Evolutionary conservation across 2,888 invertebrate genomes (phyloP), one percentile per base, ranked within the genome.

Genomic region (Eulithis testata): DNA sequence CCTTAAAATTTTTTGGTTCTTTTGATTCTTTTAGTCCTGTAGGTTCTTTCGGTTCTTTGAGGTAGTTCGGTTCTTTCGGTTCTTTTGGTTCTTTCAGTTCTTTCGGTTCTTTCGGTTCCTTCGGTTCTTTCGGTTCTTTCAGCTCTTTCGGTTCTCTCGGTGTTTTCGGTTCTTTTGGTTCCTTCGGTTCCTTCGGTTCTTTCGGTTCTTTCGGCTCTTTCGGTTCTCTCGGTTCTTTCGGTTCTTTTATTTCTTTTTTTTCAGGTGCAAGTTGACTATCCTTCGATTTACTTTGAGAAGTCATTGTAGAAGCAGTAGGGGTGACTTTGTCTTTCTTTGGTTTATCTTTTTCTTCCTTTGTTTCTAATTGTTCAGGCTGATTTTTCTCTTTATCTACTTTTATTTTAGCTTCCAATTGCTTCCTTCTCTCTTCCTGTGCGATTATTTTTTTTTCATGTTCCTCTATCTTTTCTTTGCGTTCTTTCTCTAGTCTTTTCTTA

Each of bases 351-450:
- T 64, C n/a, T 36, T 51, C 12, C 49, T 49, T 27, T 43, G 31
- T 68, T 54, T 54, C 53, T 50, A 14, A 44, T 37, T 53, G 50
- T 57, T 64, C 53, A 0, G 9, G 9, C 53, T 12, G 40, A n/a
- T 59, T 62, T 40, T 21, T 49, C 9, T 61, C 49, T 52, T 67
- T 63, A 37, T 58, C 60, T n/a, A 45, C 57, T 47, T 45, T 60
- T 7, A 54, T 63, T 56, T 59, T 58, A 11, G 60, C 60, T 61
- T 67, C 64, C 58, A 14, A 52, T 45, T 59, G 51, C 52, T 65
- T 69, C 50, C 60, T 69, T 51, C 69, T 68, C 60, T 75, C 71
- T 65, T 77, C 70, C 27, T 54, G 53, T 40, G 45, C 66, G 52
- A 68, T 43, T 27, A 40, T 67, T 51, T 69, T 71, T 59, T 62